Evolutionary conservation across 2,113 vertebrate species (phyloP), one percentile per base, ranked within the genome.

Genomic region (Prolemur simus): DNA sequence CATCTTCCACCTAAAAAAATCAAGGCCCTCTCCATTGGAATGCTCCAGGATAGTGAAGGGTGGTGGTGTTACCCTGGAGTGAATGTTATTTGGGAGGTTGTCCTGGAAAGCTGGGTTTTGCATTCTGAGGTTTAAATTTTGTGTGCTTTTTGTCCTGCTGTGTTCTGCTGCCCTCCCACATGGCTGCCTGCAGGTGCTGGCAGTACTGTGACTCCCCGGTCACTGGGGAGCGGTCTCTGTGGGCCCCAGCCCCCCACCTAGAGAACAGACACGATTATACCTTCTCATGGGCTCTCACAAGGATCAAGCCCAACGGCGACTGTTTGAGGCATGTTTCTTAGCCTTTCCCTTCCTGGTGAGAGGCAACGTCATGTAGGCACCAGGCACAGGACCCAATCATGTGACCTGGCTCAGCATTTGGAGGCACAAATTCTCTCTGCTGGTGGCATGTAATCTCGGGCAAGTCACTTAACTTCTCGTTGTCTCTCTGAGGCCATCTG

Each of bases 361-460:
- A 54, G 27, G n/a, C 21, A n/a, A 0, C 0, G 11, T 68, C 34
- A 3, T 10, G 20, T 14, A 64, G 89, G 68, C 5, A 39, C 15
- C 47, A n/a, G 23, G 52, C 12, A 45, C 1, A 12, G 32, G 83
- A 13, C 37, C 54, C 0, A 1, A 14, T 37, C 64, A 47, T 2
- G 4, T 63, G 91, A 45, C 91, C 47, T 29, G 69, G 47, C 13
- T 90, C 8, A 37, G 8, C 27, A 8, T 42, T 54, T 39, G 0
- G 18, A 90, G 39, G 34, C 66, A n/a, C 68, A 32, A 10, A 47
- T 73, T 69, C 37, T 86, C 63, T 17, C 20, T 47, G 7, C 45
- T 37, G 39, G 21, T 77, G 58, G 29, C 42, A 63, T n/a, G 68
- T 9, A 27, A 13, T 32, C 39, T 56, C 8, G n/a, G 25, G 23